Conservation (phyloP, 53 echinoderm and acorn worm genomes). For the Luidia sarsii region DNA sequence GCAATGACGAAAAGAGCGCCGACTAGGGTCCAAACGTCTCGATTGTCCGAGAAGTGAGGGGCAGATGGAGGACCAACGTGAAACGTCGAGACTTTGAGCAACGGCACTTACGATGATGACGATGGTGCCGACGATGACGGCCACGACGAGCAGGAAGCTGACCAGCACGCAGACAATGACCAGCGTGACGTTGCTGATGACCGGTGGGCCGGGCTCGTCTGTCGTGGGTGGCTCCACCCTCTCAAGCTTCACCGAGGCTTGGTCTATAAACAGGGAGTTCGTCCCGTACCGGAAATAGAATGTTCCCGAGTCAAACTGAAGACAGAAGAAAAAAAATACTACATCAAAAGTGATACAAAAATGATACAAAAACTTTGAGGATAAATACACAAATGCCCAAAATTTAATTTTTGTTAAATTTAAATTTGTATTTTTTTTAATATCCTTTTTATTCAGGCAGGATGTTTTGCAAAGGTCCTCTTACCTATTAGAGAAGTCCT, state of each 20-base stretch:
- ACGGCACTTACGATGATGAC: conserved; percentile 60
- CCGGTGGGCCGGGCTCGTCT: background rate
- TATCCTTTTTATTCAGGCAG: too few species aligned
- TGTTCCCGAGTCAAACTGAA: conserved; percentile 46
- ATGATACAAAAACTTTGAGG: too few species aligned
- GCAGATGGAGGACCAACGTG: too few species aligned
- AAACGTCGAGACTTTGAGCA: too few species aligned
- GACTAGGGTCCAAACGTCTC: too few species aligned
- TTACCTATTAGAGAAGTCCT: too few species aligned
- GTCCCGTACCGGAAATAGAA: conserved; percentile 49
- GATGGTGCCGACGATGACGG: conserved; percentile 51
- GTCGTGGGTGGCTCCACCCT: conserved; percentile 27
- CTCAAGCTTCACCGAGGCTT: conserved; percentile 31
- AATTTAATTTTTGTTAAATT: too few species aligned
- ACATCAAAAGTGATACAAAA: background rate
- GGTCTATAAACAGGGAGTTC: conserved; percentile 32
- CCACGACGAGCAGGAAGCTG: conserved; percentile 41
- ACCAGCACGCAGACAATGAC: conserved; percentile 63
- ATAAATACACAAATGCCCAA: too few species aligned
- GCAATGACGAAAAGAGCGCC: too few species aligned
- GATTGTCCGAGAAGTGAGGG: too few species aligned
- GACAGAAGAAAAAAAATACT: background rate
- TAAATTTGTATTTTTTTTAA: too few species aligned
- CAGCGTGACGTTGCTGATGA: conserved; percentile 38
- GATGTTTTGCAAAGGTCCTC: too few species aligned